These are phyloP conservation scores for Sarcophaga carnaria DNA, from an alignment of 2,888 invertebrate species.

Conservation along the genomic window DNA sequence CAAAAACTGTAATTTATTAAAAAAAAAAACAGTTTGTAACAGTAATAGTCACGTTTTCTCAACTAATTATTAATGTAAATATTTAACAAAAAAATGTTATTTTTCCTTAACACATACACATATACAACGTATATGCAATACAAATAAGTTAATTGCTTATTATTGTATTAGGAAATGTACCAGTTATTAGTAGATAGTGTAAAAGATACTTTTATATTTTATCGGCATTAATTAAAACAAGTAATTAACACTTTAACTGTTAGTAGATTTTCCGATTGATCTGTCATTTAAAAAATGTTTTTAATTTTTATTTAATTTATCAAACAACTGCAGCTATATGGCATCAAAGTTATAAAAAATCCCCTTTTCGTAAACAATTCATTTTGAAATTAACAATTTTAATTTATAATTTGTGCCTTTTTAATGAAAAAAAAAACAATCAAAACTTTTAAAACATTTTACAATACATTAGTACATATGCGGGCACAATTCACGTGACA, in stretches of 20 bases:
- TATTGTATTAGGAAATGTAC: conserved; percentile 12
- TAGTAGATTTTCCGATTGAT: conserved; percentile 2
- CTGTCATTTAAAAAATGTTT: not conserved
- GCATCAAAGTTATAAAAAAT: not conserved
- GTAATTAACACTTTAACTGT: conserved; percentile 14
- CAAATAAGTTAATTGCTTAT: conserved; percentile 25
- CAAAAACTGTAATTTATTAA: not conserved
- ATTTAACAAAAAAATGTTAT: not conserved
- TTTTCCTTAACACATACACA: not conserved
- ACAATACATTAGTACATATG: conserved; percentile 1
- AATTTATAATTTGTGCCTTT: not conserved
- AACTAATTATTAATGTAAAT: not conserved
- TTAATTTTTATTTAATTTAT: not conserved
- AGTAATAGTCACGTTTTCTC: conserved; percentile 22
- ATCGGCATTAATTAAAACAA: not conserved
- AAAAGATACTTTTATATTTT: conserved; percentile 12
- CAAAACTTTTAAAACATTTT: too few species aligned
- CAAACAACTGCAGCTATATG: not conserved
- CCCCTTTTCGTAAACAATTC: not conserved
- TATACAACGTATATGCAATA: not conserved
- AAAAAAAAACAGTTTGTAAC: not conserved
- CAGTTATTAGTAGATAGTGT: not conserved
- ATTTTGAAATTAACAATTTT: not conserved
- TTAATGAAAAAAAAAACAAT: too few species aligned
- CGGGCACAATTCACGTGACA: conserved; percentile 20